Conservation (phyloP, 2,113 vertebrate genomes). For the Coptodon rendalli region DNA sequence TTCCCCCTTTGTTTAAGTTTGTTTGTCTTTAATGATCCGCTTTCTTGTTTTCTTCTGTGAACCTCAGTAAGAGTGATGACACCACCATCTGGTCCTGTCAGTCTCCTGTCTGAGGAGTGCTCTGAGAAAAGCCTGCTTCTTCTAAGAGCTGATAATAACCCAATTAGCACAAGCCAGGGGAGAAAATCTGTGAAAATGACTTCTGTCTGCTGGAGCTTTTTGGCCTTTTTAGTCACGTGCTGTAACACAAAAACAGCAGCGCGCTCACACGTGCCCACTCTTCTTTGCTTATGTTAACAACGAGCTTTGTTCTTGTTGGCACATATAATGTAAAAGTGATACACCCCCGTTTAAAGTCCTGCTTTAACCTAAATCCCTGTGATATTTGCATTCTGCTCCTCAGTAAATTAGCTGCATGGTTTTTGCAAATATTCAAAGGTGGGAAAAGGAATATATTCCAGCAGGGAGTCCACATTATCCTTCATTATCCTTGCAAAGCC, state of each 20-base stretch:
- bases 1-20: not conserved
- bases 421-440: not conserved
- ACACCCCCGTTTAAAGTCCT: not conserved
- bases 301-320: not conserved
- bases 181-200: not conserved
- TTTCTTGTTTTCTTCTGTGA: not conserved
- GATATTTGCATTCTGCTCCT: constrained; percentile 3
- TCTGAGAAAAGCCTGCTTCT: not conserved
- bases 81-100: not conserved
- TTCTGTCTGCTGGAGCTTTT: not conserved
- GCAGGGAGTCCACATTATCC: constrained; percentile 17
- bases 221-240: not conserved
- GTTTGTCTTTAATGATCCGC: not conserved
- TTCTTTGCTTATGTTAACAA: not conserved
- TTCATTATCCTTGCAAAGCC: constrained; percentile 25
- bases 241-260: not conserved
- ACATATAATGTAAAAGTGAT: not conserved
- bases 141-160: not conserved
- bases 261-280: not conserved
- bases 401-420: constrained; percentile 1
- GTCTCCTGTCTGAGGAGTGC: not conserved
- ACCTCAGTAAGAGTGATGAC: not conserved
- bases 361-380: not conserved
- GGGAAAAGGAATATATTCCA: not conserved
- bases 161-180: not conserved